Evolutionary conservation across 2,888 invertebrate species (phyloP), one percentile per base, ranked within the genome.

Genomic region (Enchytraeus crypticus): DNA sequence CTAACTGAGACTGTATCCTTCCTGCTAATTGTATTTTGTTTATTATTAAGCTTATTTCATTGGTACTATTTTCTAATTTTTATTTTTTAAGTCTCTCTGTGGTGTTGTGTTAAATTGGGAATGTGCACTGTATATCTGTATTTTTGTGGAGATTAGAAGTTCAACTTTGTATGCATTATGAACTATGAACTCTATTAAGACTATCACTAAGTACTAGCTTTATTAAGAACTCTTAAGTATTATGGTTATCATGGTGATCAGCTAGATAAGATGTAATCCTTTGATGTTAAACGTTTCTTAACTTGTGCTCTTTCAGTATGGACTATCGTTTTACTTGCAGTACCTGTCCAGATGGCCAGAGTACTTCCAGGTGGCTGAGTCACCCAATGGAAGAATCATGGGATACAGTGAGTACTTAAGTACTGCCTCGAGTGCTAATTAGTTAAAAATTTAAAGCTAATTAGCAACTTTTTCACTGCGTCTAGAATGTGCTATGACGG

Each of bases 321-420:
- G 80, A 5, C 67, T 81, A 54, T 74, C 79, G 47, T 98, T 98
- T 82, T 98, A 98, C 75, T 89, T 97, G 81, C 93, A 95, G 76
- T 98, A 98, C 81, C 81, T 97, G 75, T 92, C 93, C 11, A 92
- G 93, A 76, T 97, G 96, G 96, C 96, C 97, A 0, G 97, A 98
- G 81, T 97, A 93, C 80, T 96, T 97, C 79, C 92, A 93, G 84
- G 89, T 93, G 23, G 92, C 93, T 2, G 96, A 96, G 83, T 89
- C 95, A 23, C 91, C 95, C 3, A 89, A 87, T 79, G 96, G 93
- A 3, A 89, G 92, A 82, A 91, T 97, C 64, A 96, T 98, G 92
- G 98, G 97, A 67, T 98, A 98, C 77, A 96, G 96, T 96, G 83
- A 85, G 87, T 84, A 29, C 29, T 49, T 8, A 21, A 43, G n/a